A percentile compares a stretch with the other conserved stretches of the same genome.
Evolutionary conservation across 2,888 invertebrate species (phyloP).

Genomic region (Mimachlamys varia): DNA sequence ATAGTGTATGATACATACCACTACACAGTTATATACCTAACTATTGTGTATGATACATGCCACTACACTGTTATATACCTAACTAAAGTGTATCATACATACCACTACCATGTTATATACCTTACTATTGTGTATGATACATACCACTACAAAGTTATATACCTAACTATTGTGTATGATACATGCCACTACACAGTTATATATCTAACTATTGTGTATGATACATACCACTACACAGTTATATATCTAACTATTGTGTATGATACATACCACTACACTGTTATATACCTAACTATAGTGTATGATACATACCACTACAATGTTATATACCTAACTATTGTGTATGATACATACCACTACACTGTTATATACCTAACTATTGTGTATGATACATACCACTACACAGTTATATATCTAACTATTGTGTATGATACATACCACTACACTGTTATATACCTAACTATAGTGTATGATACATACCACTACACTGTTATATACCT

Average conservation of each 20-base stretch:
- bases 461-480: not conserved
- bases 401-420: not conserved
- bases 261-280: not conserved
- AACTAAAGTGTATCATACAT: not conserved
- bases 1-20: not conserved
- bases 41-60: not conserved
- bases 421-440: not conserved
- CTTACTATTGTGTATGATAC: not conserved
- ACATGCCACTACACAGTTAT: not conserved
- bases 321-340: not conserved
- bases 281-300: not conserved
- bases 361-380: not conserved
- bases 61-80: not conserved
- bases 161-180: not conserved
- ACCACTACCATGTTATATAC: not conserved
- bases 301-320: not conserved
- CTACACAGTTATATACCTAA: not conserved
- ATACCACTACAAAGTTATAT: not conserved
- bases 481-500: not conserved
- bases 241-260: not conserved
- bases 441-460: constrained; percentile 3
- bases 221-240: not conserved
- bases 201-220: not conserved
- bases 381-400: not conserved
- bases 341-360: not conserved